Evolutionary conservation across 1,140 invertebrate genomes (phyloP).

Genomic region (Tetraneura akinire): DNA sequence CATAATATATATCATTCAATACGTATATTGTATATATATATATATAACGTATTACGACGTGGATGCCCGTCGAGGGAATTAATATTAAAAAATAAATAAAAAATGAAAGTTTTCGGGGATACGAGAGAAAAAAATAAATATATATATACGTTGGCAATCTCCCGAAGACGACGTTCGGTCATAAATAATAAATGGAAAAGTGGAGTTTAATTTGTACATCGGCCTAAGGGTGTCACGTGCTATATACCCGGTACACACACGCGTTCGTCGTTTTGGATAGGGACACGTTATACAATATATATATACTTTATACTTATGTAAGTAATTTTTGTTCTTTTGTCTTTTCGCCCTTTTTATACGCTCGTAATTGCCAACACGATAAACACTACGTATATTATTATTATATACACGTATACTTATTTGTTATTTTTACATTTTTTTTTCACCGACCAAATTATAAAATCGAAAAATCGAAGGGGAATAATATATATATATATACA

Average conservation of each 20-base stretch:
- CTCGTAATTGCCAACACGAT: conserved; percentile 49
- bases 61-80: conserved; percentile 21
- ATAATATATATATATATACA: background rate
- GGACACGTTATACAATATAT: background rate
- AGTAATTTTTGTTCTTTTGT: conserved; percentile 25
- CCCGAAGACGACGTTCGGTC: conserved; percentile 39
- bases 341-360: conserved; percentile 27
- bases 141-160: background rate
- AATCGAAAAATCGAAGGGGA: background rate
- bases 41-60: too few relatives aligned
- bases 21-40: too few relatives aligned
- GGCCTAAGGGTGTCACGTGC: conserved; percentile 50
- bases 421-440: conserved; percentile 21
- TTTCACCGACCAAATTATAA: background rate
- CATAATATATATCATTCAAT: too few relatives aligned
- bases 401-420: too few relatives aligned
- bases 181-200: conserved; percentile 51
- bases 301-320: too few relatives aligned
- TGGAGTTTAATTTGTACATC: conserved; percentile 47
- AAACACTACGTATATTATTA: too few relatives aligned
- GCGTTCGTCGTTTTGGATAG: conserved; percentile 1
- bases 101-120: conserved; percentile 15
- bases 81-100: conserved; percentile 9
- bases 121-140: background rate
- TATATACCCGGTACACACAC: background rate